A percentile compares a stretch with the other conserved stretches of the same genome.
phyloP scores from a whole-genome alignment of 92 coral and sea anemone species.

The Micromussa lordhowensis region DNA sequence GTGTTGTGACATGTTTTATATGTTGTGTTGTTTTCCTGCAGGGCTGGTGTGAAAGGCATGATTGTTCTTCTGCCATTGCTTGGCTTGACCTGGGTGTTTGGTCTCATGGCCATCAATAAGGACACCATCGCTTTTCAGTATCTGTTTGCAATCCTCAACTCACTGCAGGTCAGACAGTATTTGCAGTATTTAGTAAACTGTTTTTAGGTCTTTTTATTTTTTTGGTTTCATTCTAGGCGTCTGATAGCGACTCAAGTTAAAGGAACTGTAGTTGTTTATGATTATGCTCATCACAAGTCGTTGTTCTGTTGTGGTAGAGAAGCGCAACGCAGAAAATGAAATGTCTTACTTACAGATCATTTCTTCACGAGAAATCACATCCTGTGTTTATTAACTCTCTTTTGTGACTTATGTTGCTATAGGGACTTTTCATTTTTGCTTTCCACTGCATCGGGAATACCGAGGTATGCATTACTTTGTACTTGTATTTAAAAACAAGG shows the following conservation, averaged over 20 bases:
- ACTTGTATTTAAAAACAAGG: not conserved
- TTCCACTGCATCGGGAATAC: constrained; percentile 95
- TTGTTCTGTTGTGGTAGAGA: too few species aligned
- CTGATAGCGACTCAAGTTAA: too few species aligned
- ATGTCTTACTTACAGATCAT: too few species aligned
- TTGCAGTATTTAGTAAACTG: not conserved
- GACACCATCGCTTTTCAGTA: constrained; percentile 90
- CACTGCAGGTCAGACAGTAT: constrained; percentile 78
- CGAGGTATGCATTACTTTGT: constrained; percentile 64
- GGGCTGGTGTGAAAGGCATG: constrained; percentile 96
- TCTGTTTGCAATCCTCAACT: constrained; percentile 90
- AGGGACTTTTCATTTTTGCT: constrained; percentile 96
- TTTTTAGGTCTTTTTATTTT: not conserved
- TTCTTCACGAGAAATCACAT: too few species aligned
- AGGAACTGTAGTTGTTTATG: too few species aligned
- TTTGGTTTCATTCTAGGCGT: too few species aligned
- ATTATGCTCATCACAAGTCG: too few species aligned
- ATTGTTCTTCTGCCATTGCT: constrained; percentile 86
- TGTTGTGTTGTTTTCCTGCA: constrained; percentile 9
- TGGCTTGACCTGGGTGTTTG: constrained; percentile 97
- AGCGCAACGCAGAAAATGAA: too few species aligned
- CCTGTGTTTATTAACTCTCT: not conserved
- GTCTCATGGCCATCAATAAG: constrained; percentile 86
- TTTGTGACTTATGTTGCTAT: constrained; percentile 5
- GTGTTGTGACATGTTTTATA: not conserved